Evolutionary conservation across 1,140 invertebrate genomes (phyloP), one percentile per base, ranked within the genome.

Genomic region (Sycophila sp.): DNA sequence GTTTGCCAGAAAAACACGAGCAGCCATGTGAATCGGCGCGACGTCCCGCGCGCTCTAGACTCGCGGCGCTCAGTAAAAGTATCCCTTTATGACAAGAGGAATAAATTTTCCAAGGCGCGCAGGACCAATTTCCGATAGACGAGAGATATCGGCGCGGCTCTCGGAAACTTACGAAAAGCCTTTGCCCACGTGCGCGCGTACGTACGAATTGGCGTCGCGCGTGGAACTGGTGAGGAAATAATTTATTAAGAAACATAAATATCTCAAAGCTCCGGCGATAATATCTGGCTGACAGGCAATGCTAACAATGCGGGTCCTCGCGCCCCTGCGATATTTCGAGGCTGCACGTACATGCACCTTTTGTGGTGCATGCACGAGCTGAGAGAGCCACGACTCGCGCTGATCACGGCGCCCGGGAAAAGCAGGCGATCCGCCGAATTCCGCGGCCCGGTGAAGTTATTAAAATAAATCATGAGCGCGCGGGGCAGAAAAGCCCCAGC

Each of bases 171-270:
- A 40, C 38, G 40, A 62, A 62, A 62, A 62, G 24, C 58, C 24
- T 38, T 28, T n/a, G 7, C 13, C 15, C 15, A 24, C 24, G 15
- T n/a, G 28, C 24, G 13, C 19, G 24, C 47, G 5, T 13, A 19
- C 49, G 53, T 56, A 13, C 36, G 24, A 38, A 58, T 36, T 58
- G 17, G 32, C n/a, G 32, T n/a, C 22, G 13, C 28, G 24, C 10
- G 13, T 13, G 24, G 10, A 32, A 53, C 24, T n/a, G 51, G 38
- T 62, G 45, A 51, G 47, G 62, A 53, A 64, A 53, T 38, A 53
- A 64, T 60, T 62, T 53, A 55, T 69, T 60, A 60, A 53, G 40
- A 69, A 51, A 53, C 34, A 62, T 69, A 69, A 62, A 69, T 69
- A 62, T 69, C 22, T 69, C 34, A 53, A 40, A 28, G 34, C 13